These are phyloP conservation scores for Acanthochromis polyacanthus DNA, from an alignment of 2,113 vertebrate species.

Conservation along the genomic window DNA sequence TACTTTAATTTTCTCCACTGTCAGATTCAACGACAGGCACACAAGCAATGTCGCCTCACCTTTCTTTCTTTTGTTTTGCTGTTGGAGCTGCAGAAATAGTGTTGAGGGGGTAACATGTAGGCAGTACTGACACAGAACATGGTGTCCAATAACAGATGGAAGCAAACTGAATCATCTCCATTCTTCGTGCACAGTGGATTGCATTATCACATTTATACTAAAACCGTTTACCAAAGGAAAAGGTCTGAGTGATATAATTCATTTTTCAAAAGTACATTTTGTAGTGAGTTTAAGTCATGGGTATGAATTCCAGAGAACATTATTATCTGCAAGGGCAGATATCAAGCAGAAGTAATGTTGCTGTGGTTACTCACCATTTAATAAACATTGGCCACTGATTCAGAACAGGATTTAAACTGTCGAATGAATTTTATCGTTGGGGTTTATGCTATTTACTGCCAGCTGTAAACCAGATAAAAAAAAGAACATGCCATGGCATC, in stretches of 20 bases:
- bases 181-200: neutral
- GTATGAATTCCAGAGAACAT: no score
- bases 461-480: no score
- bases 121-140: neutral
- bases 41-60: neutral
- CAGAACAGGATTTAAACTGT: no score
- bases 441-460: no score
- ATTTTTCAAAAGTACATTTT: neutral
- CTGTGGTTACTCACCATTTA: no score
- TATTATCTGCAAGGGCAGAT: no score
- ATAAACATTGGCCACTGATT: no score
- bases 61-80: neutral
- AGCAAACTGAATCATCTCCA: neutral
- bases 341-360: no score
- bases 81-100: neutral
- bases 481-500: no score
- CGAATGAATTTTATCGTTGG: no score
- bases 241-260: neutral
- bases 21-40: constrained; percentile 1
- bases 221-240: neutral
- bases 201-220: neutral
- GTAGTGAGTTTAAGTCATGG: neutral
- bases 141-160: neutral
- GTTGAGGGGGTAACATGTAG: neutral
- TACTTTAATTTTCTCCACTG: constrained; percentile 24